A percentile compares a stretch with the other conserved stretches of the same genome.
These are phyloP conservation scores for Lordiphosa stackelbergi DNA, from an alignment of 1,140 invertebrate species.

Conservation along the genomic window DNA sequence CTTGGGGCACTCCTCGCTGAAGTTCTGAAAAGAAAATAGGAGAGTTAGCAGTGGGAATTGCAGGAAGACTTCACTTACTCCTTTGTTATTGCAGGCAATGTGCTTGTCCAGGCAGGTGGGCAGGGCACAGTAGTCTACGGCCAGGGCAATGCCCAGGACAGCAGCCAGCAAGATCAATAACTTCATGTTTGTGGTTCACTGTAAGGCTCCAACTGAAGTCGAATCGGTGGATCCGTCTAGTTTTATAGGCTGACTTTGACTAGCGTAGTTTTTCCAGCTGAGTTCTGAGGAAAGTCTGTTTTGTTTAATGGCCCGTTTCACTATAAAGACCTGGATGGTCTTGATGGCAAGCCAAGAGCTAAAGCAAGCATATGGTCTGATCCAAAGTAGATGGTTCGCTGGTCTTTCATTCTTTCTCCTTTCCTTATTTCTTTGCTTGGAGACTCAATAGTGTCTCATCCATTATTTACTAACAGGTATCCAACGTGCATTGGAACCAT, in stretches of 20 bases:
- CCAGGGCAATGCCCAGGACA: neutral
- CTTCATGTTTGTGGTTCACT: conserved; percentile 6
- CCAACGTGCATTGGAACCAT: too few species aligned
- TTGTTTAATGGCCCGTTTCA: too few species aligned
- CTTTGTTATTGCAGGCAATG: conserved; percentile 61
- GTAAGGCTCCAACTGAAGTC: neutral
- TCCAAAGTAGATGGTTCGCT: too few species aligned
- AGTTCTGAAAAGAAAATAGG: conserved; percentile 22
- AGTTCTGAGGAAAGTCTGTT: neutral
- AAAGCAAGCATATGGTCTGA: too few species aligned
- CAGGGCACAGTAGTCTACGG: conserved; percentile 51
- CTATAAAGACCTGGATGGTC: too few species aligned
- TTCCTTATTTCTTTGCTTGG: too few species aligned
- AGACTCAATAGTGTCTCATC: too few species aligned
- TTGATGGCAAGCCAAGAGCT: too few species aligned
- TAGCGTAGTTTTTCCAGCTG: neutral
- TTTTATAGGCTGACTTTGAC: conserved; percentile 4
- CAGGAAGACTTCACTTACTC: conserved; percentile 32
- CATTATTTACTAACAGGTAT: too few species aligned
- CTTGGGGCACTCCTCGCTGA: conserved; percentile 47
- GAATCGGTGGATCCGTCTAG: neutral
- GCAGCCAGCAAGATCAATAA: neutral
- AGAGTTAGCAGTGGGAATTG: neutral
- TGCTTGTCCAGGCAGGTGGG: conserved; percentile 64
- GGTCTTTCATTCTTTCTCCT: too few species aligned